phyloP scores from a whole-genome alignment of 23 tunicate species.

The Aplidium turbinatum region DNA sequence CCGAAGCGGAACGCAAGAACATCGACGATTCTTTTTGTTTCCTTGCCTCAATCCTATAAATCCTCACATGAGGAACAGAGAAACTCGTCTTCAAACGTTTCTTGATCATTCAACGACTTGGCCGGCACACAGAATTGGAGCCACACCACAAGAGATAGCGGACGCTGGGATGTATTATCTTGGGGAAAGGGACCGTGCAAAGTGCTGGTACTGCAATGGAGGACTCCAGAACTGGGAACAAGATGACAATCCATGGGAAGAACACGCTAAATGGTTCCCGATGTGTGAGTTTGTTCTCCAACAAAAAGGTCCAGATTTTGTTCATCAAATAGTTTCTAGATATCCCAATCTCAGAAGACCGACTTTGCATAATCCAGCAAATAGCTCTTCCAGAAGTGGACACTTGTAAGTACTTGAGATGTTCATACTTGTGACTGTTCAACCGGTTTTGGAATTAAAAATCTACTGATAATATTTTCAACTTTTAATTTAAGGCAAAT shows the following conservation, averaged over 20 bases:
- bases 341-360: conserved; percentile 9
- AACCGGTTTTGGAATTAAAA: too few species aligned
- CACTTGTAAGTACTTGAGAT: too few species aligned
- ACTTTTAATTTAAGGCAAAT: too few species aligned
- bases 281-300: conserved; percentile 10
- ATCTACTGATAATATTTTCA: too few species aligned
- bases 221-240: too few species aligned
- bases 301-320: conserved; percentile 10
- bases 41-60: conserved; percentile 34
- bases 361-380: background rate
- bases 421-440: too few species aligned
- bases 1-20: too few species aligned
- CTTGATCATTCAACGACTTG: background rate
- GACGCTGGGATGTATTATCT: conserved; percentile 41
- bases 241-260: too few species aligned
- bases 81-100: conserved; percentile 32
- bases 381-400: too few species aligned
- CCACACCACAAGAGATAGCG: conserved; percentile 34
- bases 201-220: too few species aligned
- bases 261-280: conserved; percentile 24
- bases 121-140: conserved; percentile 39
- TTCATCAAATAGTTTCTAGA: background rate
- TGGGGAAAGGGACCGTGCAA: too few species aligned
- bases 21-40: too few species aligned
- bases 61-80: conserved; percentile 39